A percentile compares a stretch with the other conserved stretches of the same genome.
Evolutionary conservation across 2,888 invertebrate genomes (phyloP).

Genomic region (Seira sanloemensis): DNA sequence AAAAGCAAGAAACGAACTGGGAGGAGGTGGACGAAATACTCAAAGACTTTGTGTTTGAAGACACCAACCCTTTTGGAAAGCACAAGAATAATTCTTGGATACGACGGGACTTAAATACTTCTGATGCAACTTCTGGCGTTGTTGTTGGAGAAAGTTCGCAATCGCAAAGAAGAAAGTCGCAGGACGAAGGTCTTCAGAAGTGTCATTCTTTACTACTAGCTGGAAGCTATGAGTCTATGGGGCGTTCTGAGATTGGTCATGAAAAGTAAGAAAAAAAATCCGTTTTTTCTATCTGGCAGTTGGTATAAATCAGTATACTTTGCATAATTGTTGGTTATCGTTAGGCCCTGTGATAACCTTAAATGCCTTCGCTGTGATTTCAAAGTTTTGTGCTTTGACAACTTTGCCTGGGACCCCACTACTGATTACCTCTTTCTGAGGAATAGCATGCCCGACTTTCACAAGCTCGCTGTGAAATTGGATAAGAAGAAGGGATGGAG

Average conservation of each 20-base stretch:
- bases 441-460: constrained; percentile 72
- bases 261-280: constrained; percentile 67
- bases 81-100: constrained; percentile 69
- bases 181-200: constrained; percentile 43
- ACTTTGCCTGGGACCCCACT: constrained; percentile 67
- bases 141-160: constrained; percentile 9
- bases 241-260: constrained; percentile 61
- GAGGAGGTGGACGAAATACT: constrained; percentile 71
- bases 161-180: neutral
- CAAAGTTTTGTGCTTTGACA: constrained; percentile 67
- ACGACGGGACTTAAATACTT: constrained; percentile 32
- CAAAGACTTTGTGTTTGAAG: constrained; percentile 69
- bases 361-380: constrained; percentile 71
- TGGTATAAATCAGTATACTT: neutral
- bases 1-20: constrained; percentile 68
- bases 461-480: constrained; percentile 64
- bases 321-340: constrained; percentile 8
- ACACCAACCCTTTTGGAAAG: constrained; percentile 69
- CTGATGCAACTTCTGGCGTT: neutral
- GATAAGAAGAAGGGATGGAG: constrained; percentile 64
- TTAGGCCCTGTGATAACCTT: constrained; percentile 70
- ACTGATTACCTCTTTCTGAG: constrained; percentile 72
- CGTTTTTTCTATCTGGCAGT: neutral
- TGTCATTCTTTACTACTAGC: constrained; percentile 66
- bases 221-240: constrained; percentile 69